Evolutionary conservation across 1,140 invertebrate species (phyloP).

Genomic region (Drosophila pruinosa): DNA sequence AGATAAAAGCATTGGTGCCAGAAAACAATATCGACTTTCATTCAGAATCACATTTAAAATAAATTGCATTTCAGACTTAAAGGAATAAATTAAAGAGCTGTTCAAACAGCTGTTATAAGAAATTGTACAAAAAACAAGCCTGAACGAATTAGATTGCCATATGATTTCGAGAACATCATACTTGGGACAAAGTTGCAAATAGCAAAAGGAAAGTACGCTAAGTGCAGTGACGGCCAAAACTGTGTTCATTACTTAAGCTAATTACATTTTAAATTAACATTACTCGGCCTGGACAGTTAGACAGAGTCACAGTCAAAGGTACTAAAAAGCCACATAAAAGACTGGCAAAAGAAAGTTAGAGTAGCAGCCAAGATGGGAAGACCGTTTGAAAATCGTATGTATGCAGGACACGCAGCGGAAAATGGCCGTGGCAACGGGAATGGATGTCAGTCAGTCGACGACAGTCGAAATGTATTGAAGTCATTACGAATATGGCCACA

Average conservation of each 20-base stretch:
- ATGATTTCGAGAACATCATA: background rate
- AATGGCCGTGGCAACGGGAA: slow-evolving; percentile 37
- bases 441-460: slow-evolving; percentile 61
- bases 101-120: too few species aligned
- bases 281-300: slow-evolving; percentile 55
- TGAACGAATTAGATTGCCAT: background rate
- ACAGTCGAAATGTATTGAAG: slow-evolving; percentile 80
- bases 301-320: slow-evolving; percentile 18
- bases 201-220: slow-evolving; percentile 30
- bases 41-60: too few species aligned
- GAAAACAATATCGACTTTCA: background rate
- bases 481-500: slow-evolving; percentile 76
- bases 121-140: too few species aligned
- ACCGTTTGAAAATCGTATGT: slow-evolving; percentile 46
- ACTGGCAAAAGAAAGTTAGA: slow-evolving; percentile 3
- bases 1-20: background rate
- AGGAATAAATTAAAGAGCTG: too few species aligned
- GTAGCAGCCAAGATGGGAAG: background rate
- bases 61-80: too few species aligned
- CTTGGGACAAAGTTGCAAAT: background rate
- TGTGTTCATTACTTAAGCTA: slow-evolving; percentile 80
- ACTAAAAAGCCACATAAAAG: slow-evolving; percentile 66
- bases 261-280: slow-evolving; percentile 81
- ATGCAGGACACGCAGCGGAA: slow-evolving; percentile 67
- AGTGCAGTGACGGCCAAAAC: slow-evolving; percentile 53